Percentiles rank a stretch among this genome's conserved stretches.
Conservation (phyloP, 1,140 invertebrate species). For the Brachionus asplanchnoidis region DNA sequence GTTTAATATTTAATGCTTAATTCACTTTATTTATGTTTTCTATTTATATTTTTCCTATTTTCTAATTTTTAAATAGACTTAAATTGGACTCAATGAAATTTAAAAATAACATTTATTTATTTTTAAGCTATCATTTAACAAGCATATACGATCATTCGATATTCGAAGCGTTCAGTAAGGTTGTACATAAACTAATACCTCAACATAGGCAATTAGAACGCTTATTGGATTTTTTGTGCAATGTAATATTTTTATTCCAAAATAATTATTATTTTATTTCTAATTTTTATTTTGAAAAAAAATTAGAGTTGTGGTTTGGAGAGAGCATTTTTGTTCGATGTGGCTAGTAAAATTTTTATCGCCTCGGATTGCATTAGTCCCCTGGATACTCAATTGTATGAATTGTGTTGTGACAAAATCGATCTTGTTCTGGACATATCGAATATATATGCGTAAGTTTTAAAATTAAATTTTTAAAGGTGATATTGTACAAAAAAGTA, state of each 20-base stretch:
- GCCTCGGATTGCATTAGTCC: conserved; percentile 65
- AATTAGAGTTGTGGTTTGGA: conserved; percentile 92
- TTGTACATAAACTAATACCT: conserved; percentile 96
- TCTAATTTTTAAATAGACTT: neutral
- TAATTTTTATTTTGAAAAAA: conserved; percentile 42
- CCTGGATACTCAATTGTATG: conserved; percentile 20
- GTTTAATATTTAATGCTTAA: no score
- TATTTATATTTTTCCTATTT: no score
- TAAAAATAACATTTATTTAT: neutral
- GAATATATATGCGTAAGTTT: conserved; percentile 27
- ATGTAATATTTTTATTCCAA: neutral
- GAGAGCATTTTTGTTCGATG: conserved; percentile 96
- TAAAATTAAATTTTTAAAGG: no score
- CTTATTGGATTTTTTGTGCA: conserved; percentile 69
- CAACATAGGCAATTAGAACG: conserved; percentile 94
- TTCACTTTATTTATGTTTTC: no score
- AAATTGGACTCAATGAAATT: neutral
- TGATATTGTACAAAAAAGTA: neutral
- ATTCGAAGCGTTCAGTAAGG: conserved; percentile 99
- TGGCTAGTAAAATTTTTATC: conserved; percentile 98
- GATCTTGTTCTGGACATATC: conserved; percentile 22
- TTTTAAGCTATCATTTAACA: conserved; percentile 69
- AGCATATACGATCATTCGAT: conserved; percentile 99
- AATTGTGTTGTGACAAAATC: conserved; percentile 40
- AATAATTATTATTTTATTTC: conserved; percentile 37